Conservation (phyloP, 2,888 invertebrate species). For the Empis livida region DNA sequence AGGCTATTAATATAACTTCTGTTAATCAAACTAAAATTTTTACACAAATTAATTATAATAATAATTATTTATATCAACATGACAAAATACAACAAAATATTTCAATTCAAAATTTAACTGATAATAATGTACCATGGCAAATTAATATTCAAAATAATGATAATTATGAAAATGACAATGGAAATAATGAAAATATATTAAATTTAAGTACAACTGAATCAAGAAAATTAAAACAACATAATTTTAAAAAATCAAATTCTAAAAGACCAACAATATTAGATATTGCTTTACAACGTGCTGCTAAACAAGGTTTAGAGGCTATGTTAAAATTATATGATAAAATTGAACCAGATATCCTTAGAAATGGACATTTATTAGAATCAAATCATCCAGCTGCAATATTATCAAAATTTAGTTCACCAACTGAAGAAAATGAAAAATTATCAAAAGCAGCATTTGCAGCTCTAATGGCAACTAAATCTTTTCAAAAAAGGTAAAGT, state of each 20-base stretch:
- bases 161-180: no score
- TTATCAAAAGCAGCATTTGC: slow-evolving; percentile 34
- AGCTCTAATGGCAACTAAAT: slow-evolving; percentile 31
- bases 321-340: slow-evolving; percentile 31
- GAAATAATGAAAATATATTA: background rate
- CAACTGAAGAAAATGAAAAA: slow-evolving; percentile 21
- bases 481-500: slow-evolving; percentile 34
- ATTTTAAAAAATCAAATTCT: background rate
- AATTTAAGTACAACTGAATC: background rate
- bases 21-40: no score
- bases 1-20: background rate
- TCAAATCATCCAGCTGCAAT: slow-evolving; percentile 32
- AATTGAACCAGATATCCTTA: slow-evolving; percentile 31
- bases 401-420: slow-evolving; percentile 33
- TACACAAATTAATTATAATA: background rate
- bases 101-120: background rate
- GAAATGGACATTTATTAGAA: slow-evolving; percentile 31
- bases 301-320: slow-evolving; percentile 30
- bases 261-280: slow-evolving; percentile 26
- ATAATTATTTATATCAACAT: slow-evolving; percentile 2
- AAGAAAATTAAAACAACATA: no score
- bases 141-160: no score
- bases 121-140: no score
- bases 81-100: background rate
- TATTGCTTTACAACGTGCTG: slow-evolving; percentile 31